phyloP scores from a whole-genome alignment of 2,113 vertebrate species.

The Benthochromis sp. region DNA sequence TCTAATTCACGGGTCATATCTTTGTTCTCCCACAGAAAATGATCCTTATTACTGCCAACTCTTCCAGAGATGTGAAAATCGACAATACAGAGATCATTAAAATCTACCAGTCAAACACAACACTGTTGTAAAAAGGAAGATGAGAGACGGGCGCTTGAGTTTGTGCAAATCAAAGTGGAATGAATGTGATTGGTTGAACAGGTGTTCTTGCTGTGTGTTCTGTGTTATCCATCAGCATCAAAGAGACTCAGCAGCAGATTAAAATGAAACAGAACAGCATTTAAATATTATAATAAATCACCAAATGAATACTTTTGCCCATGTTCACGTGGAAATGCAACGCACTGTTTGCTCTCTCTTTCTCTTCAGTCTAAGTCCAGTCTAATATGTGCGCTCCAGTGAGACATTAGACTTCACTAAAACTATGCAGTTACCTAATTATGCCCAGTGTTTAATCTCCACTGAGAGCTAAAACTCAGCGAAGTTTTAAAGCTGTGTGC shows the following conservation, averaged over 20 bases:
- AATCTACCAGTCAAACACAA: background rate
- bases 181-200: background rate
- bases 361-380: too few species aligned
- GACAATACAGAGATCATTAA: accelerated
- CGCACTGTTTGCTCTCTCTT: accelerated
- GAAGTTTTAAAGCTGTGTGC: too few species aligned
- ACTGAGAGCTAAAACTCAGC: too few species aligned
- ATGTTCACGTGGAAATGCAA: accelerated
- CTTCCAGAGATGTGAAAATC: background rate
- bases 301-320: background rate
- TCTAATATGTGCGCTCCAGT: too few species aligned
- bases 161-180: background rate
- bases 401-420: too few species aligned
- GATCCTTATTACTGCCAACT: background rate
- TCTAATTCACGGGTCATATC: accelerated
- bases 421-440: background rate
- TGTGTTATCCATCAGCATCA: accelerated
- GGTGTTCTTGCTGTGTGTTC: background rate
- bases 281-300: background rate
- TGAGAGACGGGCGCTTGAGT: accelerated
- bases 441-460: background rate
- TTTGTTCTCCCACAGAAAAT: background rate
- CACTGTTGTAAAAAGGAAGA: accelerated
- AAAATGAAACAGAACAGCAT: background rate
- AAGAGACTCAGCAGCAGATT: background rate